Evolutionary conservation across 2,888 invertebrate species (phyloP), one percentile per base, ranked within the genome.

Genomic region (Holacanthella duospinosa): DNA sequence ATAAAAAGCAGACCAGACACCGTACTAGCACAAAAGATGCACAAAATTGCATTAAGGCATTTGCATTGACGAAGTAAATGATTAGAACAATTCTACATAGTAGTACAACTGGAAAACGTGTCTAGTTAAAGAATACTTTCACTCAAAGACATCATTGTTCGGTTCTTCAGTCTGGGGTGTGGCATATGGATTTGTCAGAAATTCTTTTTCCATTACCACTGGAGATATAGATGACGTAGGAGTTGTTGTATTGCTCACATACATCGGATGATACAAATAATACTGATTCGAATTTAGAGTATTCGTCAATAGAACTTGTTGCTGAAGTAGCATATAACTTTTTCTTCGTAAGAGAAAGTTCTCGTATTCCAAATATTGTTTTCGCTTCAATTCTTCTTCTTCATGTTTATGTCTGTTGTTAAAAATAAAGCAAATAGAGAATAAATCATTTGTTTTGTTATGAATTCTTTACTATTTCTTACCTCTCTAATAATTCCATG

Each of bases 371-470:
- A 75, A 70, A 21, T 73, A 78, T 73, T 83, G 83, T 66, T 80
- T 79, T 64, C 78, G 75, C 68, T 80, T 80, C 69, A 83, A 74
- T 65, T 81, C 81, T 71, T 82, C 81, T 66, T 81, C 74, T 74
- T 83, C 83, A 69, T 78, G 77, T 74, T 81, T 81, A 74, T 83
- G 83, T 71, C 76, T 75, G 56, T 6, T 64, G 64, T 16, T 9
- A 36, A 36, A 36, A 6, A 56, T 63, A 59, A 66, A 65, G n/a
- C n/a, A n/a, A 55, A 28, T 9, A 58, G 36, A 54, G 1, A 62
- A 65, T 55, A 27, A 53, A 28, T 55, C 43, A 43, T 12, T 27
- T 12, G 48, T 21, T 48, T 24, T 27, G 29, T 25, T 26, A 60
- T 26, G 25, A 53, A 43, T 6, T 55, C 2, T 57, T 12, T 36